phyloP scores from a whole-genome alignment of 2,797 vertebrate genomes.

The Ctenopoma multispine region DNA sequence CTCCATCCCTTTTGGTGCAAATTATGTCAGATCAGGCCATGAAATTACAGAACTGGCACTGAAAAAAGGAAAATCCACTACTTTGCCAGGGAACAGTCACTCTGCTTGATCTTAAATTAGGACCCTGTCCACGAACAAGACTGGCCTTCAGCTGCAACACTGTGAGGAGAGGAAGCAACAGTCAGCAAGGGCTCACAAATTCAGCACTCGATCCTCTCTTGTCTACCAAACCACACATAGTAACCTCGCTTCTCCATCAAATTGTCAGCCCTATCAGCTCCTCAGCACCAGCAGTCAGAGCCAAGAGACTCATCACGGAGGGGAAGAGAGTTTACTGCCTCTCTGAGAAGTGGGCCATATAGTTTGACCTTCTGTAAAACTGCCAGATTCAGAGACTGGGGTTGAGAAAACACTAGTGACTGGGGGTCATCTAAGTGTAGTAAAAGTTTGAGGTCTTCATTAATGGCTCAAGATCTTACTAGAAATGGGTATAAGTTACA shows the following conservation, averaged over 20 bases:
- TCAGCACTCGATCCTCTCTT: slow-evolving; percentile 26
- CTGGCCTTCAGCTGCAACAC: slow-evolving; percentile 37
- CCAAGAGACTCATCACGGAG: slow-evolving; percentile 48
- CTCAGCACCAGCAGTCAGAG: slow-evolving; percentile 28
- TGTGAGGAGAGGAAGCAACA: slow-evolving; percentile 5
- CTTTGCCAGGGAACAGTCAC: not conserved
- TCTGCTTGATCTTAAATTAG: slow-evolving; percentile 49
- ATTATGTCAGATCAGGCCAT: slow-evolving; percentile 4
- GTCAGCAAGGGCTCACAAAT: slow-evolving; percentile 27
- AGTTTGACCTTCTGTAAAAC: slow-evolving; percentile 51
- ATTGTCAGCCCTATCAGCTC: slow-evolving; percentile 51
- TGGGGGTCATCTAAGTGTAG: not conserved
- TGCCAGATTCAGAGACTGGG: slow-evolving; percentile 14
- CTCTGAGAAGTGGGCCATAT: slow-evolving; percentile 31
- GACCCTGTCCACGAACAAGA: slow-evolving; percentile 26
- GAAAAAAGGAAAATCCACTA: not conserved
- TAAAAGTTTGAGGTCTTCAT: not conserved
- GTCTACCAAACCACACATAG: slow-evolving; percentile 28
- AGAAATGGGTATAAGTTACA: too few species aligned
- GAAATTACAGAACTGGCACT: not conserved
- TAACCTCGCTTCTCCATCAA: slow-evolving; percentile 40
- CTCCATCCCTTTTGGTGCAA: slow-evolving; percentile 6
- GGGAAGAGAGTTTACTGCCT: slow-evolving; percentile 32
- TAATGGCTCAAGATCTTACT: not conserved
- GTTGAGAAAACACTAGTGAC: slow-evolving; percentile 1